Percentiles rank a stretch among this genome's conserved stretches.
Evolutionary conservation across 1,140 invertebrate genomes (phyloP).

Genomic region (Danaus melanippus): DNA sequence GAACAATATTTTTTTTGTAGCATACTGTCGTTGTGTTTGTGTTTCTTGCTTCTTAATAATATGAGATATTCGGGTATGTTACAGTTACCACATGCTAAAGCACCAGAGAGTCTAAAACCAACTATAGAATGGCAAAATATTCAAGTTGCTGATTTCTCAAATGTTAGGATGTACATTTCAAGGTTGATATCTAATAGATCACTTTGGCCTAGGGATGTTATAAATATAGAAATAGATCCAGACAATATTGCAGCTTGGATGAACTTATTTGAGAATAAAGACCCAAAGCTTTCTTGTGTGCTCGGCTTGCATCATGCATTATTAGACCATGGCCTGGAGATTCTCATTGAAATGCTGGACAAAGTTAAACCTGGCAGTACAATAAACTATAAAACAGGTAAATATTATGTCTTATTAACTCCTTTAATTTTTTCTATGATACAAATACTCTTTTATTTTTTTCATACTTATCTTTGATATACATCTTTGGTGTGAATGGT

Average conservation of each 20-base stretch:
- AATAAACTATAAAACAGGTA: conserved; percentile 55
- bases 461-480: too few species aligned
- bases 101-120: conserved; percentile 48
- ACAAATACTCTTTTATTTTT: not conserved
- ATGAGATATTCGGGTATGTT: conserved; percentile 6
- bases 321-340: conserved; percentile 43
- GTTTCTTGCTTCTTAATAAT: too few species aligned
- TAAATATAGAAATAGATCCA: conserved; percentile 27
- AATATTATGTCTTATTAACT: not conserved
- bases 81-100: conserved; percentile 37
- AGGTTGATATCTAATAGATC: conserved; percentile 33
- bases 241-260: conserved; percentile 35
- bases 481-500: too few species aligned
- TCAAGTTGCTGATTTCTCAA: conserved; percentile 59
- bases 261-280: conserved; percentile 38
- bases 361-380: conserved; percentile 37
- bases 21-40: too few species aligned
- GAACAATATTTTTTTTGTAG: too few species aligned
- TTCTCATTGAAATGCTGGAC: conserved; percentile 37
- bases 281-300: conserved; percentile 47
- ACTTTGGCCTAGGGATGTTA: conserved; percentile 29
- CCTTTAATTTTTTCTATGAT: not conserved
- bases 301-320: conserved; percentile 34
- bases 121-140: conserved; percentile 66
- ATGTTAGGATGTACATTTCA: conserved; percentile 49